Evolutionary conservation across 1,140 invertebrate genomes (phyloP).

Genomic region (Zophobas morio): DNA sequence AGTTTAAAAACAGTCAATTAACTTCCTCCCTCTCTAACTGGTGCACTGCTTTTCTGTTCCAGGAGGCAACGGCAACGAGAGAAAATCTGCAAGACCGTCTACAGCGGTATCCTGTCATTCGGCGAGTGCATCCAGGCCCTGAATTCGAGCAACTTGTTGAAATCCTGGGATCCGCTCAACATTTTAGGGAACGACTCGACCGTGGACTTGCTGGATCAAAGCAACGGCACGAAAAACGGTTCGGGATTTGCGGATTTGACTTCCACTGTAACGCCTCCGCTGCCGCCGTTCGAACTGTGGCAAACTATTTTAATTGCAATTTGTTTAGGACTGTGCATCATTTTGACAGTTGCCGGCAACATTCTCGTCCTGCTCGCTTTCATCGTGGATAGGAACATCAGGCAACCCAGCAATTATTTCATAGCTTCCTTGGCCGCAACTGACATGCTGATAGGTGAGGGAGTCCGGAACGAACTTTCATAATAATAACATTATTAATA

Average conservation of each 20-base stretch:
- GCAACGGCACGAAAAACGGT: slow-evolving; percentile 15
- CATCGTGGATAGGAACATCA: slow-evolving; percentile 95
- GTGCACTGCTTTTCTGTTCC: slow-evolving; percentile 57
- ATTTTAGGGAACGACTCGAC: slow-evolving; percentile 56
- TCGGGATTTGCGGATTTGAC: slow-evolving; percentile 19
- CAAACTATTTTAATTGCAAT: slow-evolving; percentile 93
- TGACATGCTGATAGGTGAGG: slow-evolving; percentile 95
- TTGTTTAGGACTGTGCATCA: slow-evolving; percentile 88
- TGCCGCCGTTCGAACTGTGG: slow-evolving; percentile 92
- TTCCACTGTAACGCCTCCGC: slow-evolving; percentile 71
- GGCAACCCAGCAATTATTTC: slow-evolving; percentile 99
- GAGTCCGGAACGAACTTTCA: background rate
- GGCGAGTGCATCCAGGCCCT: slow-evolving; percentile 75
- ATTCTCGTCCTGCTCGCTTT: slow-evolving; percentile 97
- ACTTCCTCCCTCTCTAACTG: background rate
- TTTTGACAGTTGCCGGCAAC: slow-evolving; percentile 95
- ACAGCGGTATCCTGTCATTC: slow-evolving; percentile 73
- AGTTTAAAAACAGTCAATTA: background rate
- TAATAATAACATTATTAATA: background rate
- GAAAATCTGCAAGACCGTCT: slow-evolving; percentile 77
- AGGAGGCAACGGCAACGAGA: slow-evolving; percentile 80
- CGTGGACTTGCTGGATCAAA: slow-evolving; percentile 46
- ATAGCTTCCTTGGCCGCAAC: slow-evolving; percentile 98
- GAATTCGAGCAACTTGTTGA: slow-evolving; percentile 63
- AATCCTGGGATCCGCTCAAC: slow-evolving; percentile 59